Evolutionary conservation across 2,113 vertebrate species (phyloP).

Genomic region (Daboia siamensis): DNA sequence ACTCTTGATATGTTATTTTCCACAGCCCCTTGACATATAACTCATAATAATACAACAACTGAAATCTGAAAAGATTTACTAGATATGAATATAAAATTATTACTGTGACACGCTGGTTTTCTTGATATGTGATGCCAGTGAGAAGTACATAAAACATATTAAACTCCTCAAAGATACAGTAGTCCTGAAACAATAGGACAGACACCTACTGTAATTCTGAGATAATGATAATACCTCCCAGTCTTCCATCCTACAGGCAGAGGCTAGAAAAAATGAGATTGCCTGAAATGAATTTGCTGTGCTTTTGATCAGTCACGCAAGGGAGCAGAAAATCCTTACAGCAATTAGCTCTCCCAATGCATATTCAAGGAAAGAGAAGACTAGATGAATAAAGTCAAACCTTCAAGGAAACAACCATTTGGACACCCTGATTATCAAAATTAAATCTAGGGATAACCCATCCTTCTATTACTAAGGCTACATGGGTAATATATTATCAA

Average conservation of each 20-base stretch:
- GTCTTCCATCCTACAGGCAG: conserved; percentile 74
- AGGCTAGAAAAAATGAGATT: conserved; percentile 79
- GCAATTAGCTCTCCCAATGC: conserved; percentile 75
- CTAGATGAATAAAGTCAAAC: conserved; percentile 46
- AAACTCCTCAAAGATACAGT: conserved; percentile 23
- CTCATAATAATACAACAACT: not conserved
- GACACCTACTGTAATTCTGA: conserved; percentile 44
- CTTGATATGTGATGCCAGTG: not conserved
- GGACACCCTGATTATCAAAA: conserved; percentile 50
- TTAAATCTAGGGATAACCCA: conserved; percentile 52
- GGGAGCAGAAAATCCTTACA: conserved; percentile 75
- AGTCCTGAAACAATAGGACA: conserved; percentile 53
- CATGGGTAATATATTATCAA: not conserved
- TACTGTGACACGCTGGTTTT: conserved; percentile 24
- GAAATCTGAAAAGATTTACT: not conserved
- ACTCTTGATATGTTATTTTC: not conserved
- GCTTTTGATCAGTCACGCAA: conserved; percentile 84
- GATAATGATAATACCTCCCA: conserved; percentile 70
- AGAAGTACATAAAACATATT: not conserved
- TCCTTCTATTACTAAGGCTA: conserved; percentile 34
- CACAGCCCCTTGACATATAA: not conserved
- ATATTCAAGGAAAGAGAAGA: conserved; percentile 70
- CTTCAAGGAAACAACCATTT: conserved; percentile 48
- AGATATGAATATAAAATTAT: conserved; percentile 25
- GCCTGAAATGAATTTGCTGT: conserved; percentile 75